Evolutionary conservation across 2,797 vertebrate species (phyloP), one percentile per base, ranked within the genome.

Genomic region (Thalassophryne amazonica): DNA sequence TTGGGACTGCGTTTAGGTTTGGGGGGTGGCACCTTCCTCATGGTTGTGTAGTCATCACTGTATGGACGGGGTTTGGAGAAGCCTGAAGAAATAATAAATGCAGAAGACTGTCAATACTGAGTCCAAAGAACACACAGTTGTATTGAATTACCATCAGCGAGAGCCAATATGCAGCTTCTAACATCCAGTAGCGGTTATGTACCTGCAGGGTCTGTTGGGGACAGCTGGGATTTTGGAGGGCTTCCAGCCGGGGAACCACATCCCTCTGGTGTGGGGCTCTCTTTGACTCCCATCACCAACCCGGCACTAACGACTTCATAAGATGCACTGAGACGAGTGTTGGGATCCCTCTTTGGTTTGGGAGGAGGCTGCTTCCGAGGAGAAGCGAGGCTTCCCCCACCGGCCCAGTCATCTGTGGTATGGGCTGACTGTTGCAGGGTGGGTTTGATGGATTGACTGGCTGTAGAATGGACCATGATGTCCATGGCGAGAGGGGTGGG

Each of bases 311-410:
- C 95, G 1, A 89, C 95, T 85, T 99, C 97, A 4, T 98, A 99
- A 0, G 96, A 98, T 29, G 94, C 95, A 14, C 97, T 99, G 77
- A 99, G 88, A 38, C 97, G 87, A 4, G 97, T 99, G 86, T 93
- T 95, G 31, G 97, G 97, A 85, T 98, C 95, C 83, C 97, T 89
- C 91, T 96, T 98, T 67, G 96, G 97, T 84, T 99, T 99, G 31
- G 97, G 97, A 19, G 96, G 97, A 81, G 97, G 97, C 72, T 98
- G 96, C 88, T 97, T 98, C 76, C 97, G 87, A 60, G 96, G 97
- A 9, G 96, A 98, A 1, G 92, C 93, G 22, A 94, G 89, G 69
- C 76, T 69, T 5, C 70, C 82, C 7, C 76, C 76, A 1, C 76
- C 60, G 35, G 66, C 39, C 4, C 66, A 79, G 0, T 97, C 94